These are phyloP conservation scores for Bacillus rossius DNA, from an alignment of 1,140 invertebrate species.

Conservation along the genomic window DNA sequence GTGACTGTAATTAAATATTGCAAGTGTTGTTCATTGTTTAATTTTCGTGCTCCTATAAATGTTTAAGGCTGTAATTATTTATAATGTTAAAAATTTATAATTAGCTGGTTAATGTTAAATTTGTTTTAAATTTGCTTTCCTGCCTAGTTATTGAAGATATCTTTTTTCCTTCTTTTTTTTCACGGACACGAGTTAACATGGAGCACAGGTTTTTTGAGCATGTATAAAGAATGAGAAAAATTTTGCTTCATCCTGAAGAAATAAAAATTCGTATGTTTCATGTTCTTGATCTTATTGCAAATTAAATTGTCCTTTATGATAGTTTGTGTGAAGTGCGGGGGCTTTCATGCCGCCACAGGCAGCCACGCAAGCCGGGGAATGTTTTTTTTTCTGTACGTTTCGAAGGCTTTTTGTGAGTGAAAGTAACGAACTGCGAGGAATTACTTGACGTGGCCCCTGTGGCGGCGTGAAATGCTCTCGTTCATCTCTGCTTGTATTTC, in stretches of 20 bases:
- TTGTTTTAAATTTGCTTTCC: slow-evolving; percentile 6
- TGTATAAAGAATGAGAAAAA: not conserved
- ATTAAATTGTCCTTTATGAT: slow-evolving; percentile 12
- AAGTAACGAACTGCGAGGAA: not conserved
- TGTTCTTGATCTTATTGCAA: slow-evolving; percentile 10
- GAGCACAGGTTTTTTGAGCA: too few species aligned
- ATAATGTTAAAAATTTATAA: slow-evolving; percentile 14
- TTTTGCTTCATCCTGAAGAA: not conserved
- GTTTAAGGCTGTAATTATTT: slow-evolving; percentile 11
- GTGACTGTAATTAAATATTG: not conserved
- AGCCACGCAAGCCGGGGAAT: not conserved
- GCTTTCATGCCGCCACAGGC: slow-evolving; percentile 2
- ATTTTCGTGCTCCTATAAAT: slow-evolving; percentile 9
- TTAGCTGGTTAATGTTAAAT: slow-evolving; percentile 11
- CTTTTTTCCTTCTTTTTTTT: slow-evolving; percentile 1
- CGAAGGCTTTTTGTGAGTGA: not conserved
- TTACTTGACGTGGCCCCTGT: not conserved
- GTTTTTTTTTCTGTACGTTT: not conserved
- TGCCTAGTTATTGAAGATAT: slow-evolving; percentile 5
- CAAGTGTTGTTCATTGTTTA: slow-evolving; percentile 6
- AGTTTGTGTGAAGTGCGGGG: slow-evolving; percentile 12
- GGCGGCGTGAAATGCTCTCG: not conserved
- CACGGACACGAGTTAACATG: too few species aligned
- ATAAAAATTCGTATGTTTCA: slow-evolving; percentile 8
- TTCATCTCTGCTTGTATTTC: slow-evolving; percentile 5